phyloP scores from a whole-genome alignment of 2,888 invertebrate genomes.

The Mythimna lalbum region DNA sequence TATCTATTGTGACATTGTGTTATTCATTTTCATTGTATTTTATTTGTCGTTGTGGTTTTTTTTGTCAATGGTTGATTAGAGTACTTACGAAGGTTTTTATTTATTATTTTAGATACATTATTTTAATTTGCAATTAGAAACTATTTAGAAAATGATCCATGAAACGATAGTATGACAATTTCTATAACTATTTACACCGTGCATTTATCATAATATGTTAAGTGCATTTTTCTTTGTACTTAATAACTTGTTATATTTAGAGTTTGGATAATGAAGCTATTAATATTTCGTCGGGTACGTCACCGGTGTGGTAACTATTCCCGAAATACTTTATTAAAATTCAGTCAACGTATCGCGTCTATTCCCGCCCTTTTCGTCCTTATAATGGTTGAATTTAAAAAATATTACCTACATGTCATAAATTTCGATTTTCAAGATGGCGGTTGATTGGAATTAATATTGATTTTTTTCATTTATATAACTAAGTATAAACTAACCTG shows the following conservation, averaged over 20 bases:
- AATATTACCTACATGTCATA: conserved; percentile 1
- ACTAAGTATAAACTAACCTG: too few species aligned
- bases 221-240: conserved; percentile 59
- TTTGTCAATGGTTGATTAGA: too few species aligned
- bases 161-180: not conserved
- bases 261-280: conserved; percentile 78
- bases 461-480: not conserved
- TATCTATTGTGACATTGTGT: too few species aligned
- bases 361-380: conserved; percentile 38
- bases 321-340: conserved; percentile 72
- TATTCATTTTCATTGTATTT: too few species aligned
- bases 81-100: too few species aligned
- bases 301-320: conserved; percentile 79
- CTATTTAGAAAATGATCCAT: conserved; percentile 24
- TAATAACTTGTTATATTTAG: conserved; percentile 68
- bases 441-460: not conserved
- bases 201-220: conserved; percentile 37
- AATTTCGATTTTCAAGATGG: conserved; percentile 6
- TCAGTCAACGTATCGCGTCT: conserved; percentile 38
- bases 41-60: too few species aligned
- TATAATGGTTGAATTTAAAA: conserved; percentile 47
- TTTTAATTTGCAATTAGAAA: conserved; percentile 13
- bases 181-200: conserved; percentile 10
- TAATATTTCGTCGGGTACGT: conserved; percentile 79
- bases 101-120: too few species aligned